Evolutionary conservation across 1,140 invertebrate species (phyloP), one percentile per base, ranked within the genome.

Genomic region (Dendrolimus punctatus): DNA sequence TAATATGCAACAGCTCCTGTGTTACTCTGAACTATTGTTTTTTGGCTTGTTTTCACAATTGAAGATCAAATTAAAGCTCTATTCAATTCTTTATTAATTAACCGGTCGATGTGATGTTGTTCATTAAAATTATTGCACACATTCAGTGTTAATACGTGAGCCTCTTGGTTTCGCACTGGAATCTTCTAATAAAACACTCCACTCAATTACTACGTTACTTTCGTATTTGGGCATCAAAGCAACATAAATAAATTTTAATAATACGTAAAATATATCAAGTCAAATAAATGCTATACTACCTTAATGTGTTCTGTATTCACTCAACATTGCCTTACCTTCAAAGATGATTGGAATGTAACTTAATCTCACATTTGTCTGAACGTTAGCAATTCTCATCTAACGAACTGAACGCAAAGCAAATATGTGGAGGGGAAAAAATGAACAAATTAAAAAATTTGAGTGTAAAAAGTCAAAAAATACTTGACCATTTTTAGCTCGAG

Each of bases 221-320:
- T 23, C 52, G 52, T 55, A 56, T 48, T 46, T 57, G 46, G 59
- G 47, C 60, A 55, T 58, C 55, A 51, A 64, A 70, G 64, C 67
- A 69, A 64, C 58, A 58, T 55, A 66, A 66, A 58, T 60, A 58
- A 57, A 57, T 41, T 44, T 47, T 42, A 52, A 39, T 7, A 47
- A 8, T 7, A 56, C 51, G 39, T 44, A 42, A 51, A 51, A 42
- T 43, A 39, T 44, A 46, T 50, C 47, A 64, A 85, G 84, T 88
- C 86, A 87, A 85, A 88, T 88, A 88, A 88, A 88, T 87, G 80
- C 81, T 87, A 87, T 85, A 88, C 85, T 88, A 88, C 85, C 85
- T 85, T 85, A 65, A 56, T 63, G 58, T 62, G 63, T 74, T 76
- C 64, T 62, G 60, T 66, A 68, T 71, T 71, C 64, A 65, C 67